A percentile compares a stretch with the other conserved stretches of the same genome.
phyloP scores from a whole-genome alignment of 1,140 invertebrate species.

The Formica selysi region DNA sequence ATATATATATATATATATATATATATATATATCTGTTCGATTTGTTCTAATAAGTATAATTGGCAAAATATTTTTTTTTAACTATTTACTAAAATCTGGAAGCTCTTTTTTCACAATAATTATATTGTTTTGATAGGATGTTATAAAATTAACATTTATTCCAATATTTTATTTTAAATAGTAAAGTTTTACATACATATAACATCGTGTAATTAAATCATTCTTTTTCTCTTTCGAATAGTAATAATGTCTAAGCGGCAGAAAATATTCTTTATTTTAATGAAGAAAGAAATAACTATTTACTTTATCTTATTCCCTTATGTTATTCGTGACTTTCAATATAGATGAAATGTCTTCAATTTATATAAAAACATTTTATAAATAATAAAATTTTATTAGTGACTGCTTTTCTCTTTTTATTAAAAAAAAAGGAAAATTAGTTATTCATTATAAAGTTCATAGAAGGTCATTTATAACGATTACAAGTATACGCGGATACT shows the following conservation, averaged over 20 bases:
- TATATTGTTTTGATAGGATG: background rate
- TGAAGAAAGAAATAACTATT: background rate
- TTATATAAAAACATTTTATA: background rate
- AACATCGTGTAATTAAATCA: too few relatives aligned
- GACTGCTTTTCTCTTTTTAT: background rate
- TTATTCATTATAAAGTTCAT: background rate
- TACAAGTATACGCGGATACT: too few relatives aligned
- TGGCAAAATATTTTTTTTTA: too few relatives aligned
- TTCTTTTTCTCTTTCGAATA: too few relatives aligned
- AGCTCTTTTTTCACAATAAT: too few relatives aligned
- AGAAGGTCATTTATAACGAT: background rate
- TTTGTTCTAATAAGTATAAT: too few relatives aligned
- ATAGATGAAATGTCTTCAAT: background rate
- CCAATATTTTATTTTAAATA: background rate
- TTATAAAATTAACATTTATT: background rate
- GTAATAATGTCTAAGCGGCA: background rate
- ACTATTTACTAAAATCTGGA: too few relatives aligned
- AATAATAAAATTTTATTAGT: background rate
- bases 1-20: too few relatives aligned
- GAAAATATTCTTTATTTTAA: background rate
- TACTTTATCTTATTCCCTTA: background rate
- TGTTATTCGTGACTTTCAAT: background rate
- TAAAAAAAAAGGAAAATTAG: background rate
- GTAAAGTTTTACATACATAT: too few relatives aligned
- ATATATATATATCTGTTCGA: too few relatives aligned